Evolutionary conservation across 1,140 invertebrate genomes (phyloP).

Genomic region (Philotrypesis tridentata): DNA sequence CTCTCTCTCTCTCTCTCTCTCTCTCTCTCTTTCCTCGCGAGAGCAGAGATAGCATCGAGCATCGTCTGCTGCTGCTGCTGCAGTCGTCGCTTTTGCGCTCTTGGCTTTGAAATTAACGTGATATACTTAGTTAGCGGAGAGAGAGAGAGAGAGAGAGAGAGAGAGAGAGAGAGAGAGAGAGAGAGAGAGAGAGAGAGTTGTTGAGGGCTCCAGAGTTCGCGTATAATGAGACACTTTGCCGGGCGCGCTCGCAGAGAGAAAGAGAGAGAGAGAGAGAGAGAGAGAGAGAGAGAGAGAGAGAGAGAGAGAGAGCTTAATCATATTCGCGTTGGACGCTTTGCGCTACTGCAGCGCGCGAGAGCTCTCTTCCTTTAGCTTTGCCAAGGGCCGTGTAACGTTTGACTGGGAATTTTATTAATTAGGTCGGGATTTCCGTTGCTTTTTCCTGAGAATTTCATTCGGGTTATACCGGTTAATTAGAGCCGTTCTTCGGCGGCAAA

Average conservation of each 20-base stretch:
- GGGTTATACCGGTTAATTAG: not conserved
- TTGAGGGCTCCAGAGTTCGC: conserved; percentile 20
- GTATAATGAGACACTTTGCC: conserved; percentile 38
- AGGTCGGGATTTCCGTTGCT: not conserved
- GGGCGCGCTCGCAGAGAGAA: no score
- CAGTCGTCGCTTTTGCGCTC: not conserved
- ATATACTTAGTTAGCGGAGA: conserved; percentile 40
- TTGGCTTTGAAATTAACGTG: conserved; percentile 43
- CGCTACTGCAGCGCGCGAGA: not conserved
- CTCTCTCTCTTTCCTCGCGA: conserved; percentile 10
- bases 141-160: no score
- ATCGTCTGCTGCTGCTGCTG: not conserved
- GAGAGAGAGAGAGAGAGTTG: conserved; percentile 11
- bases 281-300: not conserved
- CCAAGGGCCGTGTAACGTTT: no score
- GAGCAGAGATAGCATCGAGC: no score
- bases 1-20: conserved; percentile 19
- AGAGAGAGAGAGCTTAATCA: conserved; percentile 12
- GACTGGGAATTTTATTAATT: not conserved
- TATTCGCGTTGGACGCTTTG: conserved; percentile 4
- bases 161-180: not conserved
- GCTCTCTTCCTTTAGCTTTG: no score
- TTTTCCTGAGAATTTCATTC: not conserved
- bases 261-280: not conserved
- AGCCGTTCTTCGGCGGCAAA: not conserved